phyloP scores from a whole-genome alignment of 2,797 vertebrate species.

The Lagodon rhomboides region DNA sequence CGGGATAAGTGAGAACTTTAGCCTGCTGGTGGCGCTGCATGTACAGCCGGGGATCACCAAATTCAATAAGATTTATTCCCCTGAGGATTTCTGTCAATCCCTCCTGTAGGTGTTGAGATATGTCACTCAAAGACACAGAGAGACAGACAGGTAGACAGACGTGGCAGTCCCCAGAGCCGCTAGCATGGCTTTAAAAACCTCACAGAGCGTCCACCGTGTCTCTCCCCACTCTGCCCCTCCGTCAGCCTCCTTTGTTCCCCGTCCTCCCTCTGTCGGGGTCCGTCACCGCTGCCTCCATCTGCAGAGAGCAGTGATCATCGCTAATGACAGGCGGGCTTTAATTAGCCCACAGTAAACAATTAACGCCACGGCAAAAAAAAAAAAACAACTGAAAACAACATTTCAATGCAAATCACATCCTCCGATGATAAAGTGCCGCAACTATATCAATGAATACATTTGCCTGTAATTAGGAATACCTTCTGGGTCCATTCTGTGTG shows the following conservation, averaged over 20 bases:
- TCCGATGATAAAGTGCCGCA: constrained; percentile 76
- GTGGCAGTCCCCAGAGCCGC: neutral
- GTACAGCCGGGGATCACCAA: neutral
- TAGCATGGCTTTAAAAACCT: neutral
- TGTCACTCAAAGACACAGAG: constrained; percentile 11
- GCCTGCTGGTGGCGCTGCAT: neutral
- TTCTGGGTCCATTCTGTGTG: constrained; percentile 53
- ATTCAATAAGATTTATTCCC: neutral
- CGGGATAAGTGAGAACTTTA: neutral
- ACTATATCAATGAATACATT: constrained; percentile 82
- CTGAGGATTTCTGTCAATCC: neutral
- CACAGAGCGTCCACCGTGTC: constrained; percentile 6
- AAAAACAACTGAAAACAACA: constrained; percentile 60
- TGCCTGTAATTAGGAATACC: constrained; percentile 80
- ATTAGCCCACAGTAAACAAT: constrained; percentile 87
- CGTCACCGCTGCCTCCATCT: constrained; percentile 67
- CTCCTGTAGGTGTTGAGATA: neutral
- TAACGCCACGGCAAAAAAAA: constrained; percentile 72
- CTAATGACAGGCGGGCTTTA: constrained; percentile 81
- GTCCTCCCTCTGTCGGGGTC: constrained; percentile 45
- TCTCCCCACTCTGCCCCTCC: neutral
- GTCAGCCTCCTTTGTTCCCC: constrained; percentile 46
- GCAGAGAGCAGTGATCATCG: constrained; percentile 70
- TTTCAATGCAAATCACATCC: constrained; percentile 84
- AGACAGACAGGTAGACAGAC: constrained; percentile 1